phyloP scores from a whole-genome alignment of 2,888 invertebrate species.

The Girardia tigrina region DNA sequence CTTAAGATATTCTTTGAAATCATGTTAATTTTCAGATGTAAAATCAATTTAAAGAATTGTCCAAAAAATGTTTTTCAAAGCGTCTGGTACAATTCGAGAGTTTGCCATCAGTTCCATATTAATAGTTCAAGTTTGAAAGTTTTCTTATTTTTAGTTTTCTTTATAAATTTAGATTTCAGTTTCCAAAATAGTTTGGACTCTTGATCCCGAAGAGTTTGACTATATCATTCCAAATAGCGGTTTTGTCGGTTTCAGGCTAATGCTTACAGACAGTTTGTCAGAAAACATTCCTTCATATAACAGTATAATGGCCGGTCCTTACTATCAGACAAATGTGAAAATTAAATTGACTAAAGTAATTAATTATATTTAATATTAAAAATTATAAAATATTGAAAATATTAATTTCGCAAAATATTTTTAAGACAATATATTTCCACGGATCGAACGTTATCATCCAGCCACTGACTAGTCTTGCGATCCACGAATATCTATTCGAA shows the following conservation, averaged over 20 bases:
- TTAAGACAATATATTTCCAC: too few species aligned
- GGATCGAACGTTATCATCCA: too few species aligned
- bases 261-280: not conserved
- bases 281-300: not conserved
- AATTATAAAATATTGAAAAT: too few species aligned
- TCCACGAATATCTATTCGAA: too few species aligned
- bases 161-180: constrained; percentile 20
- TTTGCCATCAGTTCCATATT: not conserved
- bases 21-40: not conserved
- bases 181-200: not conserved
- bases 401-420: too few species aligned
- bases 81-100: not conserved
- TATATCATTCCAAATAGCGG: constrained; percentile 5
- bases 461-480: too few species aligned
- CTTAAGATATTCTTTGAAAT: too few species aligned
- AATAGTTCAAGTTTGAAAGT: not conserved
- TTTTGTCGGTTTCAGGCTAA: not conserved
- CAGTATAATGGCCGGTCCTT: constrained; percentile 7
- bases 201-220: constrained; percentile 5
- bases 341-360: not conserved
- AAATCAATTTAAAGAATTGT: not conserved
- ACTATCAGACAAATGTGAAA: constrained; percentile 1
- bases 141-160: not conserved
- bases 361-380: too few species aligned
- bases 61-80: not conserved